Percentiles rank a stretch among this genome's conserved stretches.
These are phyloP conservation scores for Spondyliosoma cantharus DNA, from an alignment of 2,797 vertebrate genomes.

Conservation along the genomic window DNA sequence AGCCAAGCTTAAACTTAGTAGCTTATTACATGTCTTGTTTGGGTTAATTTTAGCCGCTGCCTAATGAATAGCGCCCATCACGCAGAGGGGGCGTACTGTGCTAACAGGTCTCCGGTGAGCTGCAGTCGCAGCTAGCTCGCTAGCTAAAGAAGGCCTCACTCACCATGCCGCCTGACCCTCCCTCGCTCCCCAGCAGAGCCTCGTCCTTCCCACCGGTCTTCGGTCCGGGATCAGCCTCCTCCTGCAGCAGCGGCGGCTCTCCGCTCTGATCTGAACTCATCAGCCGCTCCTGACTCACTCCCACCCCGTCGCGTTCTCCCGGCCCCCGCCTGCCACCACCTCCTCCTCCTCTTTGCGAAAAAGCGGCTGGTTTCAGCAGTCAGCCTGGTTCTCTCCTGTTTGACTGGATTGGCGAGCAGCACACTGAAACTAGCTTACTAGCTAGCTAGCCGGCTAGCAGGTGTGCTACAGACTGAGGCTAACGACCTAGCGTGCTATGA, in stretches of 20 bases:
- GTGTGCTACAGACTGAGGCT: slow-evolving; percentile 56
- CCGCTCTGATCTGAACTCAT: slow-evolving; percentile 89
- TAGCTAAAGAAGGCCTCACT: slow-evolving; percentile 79
- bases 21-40: not conserved
- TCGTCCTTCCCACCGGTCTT: slow-evolving; percentile 83
- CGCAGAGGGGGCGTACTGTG: slow-evolving; percentile 38
- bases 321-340: slow-evolving; percentile 74
- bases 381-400: slow-evolving; percentile 62
- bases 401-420: slow-evolving; percentile 62
- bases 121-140: slow-evolving; percentile 35
- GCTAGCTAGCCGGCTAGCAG: slow-evolving; percentile 72
- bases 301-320: slow-evolving; percentile 85
- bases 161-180: slow-evolving; percentile 86
- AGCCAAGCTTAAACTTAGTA: not conserved
- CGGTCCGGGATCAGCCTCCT: slow-evolving; percentile 88
- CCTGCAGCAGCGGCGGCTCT: slow-evolving; percentile 88
- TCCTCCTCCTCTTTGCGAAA: slow-evolving; percentile 51
- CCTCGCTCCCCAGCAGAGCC: slow-evolving; percentile 81
- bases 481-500: slow-evolving; percentile 74
- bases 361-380: slow-evolving; percentile 64
- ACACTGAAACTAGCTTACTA: slow-evolving; percentile 59
- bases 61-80: slow-evolving; percentile 25
- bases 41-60: slow-evolving; percentile 36
- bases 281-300: slow-evolving; percentile 87
- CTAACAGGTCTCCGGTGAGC: slow-evolving; percentile 54